Conservation (phyloP, 2,797 vertebrate species). For the Malurus leucopterus region DNA sequence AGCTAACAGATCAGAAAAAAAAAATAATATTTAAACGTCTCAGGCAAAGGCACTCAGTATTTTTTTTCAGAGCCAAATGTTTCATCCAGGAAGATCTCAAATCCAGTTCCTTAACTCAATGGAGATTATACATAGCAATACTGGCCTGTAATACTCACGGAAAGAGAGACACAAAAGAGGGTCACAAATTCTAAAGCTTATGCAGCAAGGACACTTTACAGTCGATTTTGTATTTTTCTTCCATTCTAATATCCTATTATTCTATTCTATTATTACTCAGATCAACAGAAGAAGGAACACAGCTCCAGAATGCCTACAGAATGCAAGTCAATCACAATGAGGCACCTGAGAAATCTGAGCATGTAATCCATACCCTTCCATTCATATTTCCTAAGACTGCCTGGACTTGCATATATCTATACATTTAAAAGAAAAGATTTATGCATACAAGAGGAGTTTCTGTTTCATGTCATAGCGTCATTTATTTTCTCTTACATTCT, state of each 20-base stretch:
- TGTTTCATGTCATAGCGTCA: accelerated
- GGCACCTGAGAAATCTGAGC: not conserved
- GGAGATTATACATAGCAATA: not conserved
- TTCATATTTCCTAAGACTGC: not conserved
- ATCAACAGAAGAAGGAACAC: not conserved
- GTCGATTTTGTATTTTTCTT: not conserved
- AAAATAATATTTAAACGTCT: not conserved
- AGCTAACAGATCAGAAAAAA: not conserved
- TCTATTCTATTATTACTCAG: not conserved
- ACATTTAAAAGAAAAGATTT: not conserved
- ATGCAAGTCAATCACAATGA: not conserved
- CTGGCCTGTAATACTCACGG: not conserved
- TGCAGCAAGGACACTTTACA: not conserved
- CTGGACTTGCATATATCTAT: not conserved
- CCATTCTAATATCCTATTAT: not conserved
- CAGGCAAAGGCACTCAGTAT: not conserved
- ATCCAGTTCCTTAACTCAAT: not conserved
- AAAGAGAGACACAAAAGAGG: not conserved
- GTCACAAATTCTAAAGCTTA: not conserved
- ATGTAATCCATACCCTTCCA: not conserved
- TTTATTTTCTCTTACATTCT: not conserved
- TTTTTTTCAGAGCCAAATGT: not conserved
- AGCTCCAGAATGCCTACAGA: not conserved
- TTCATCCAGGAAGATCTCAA: not conserved
- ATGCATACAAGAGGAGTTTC: accelerated